phyloP scores from a whole-genome alignment of 2,888 invertebrate genomes.

The Pseudeuparius sepicola region DNA sequence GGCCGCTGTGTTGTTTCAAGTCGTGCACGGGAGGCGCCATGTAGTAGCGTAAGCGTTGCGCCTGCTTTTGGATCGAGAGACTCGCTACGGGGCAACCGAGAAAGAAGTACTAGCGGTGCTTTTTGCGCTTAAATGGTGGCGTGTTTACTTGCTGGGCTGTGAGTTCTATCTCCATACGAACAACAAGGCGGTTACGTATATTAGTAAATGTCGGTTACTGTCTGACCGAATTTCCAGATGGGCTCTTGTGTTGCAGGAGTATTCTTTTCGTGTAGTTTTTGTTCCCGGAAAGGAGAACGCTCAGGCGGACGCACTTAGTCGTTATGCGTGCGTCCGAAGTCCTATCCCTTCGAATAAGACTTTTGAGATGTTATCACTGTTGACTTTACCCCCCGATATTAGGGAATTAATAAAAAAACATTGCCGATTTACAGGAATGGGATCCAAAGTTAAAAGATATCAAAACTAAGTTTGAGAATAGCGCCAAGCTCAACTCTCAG shows the following conservation, averaged over 20 bases:
- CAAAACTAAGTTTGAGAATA: not conserved
- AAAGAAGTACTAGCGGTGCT: constrained; percentile 4
- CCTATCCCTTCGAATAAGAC: constrained; percentile 5
- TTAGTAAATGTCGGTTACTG: too few species aligned
- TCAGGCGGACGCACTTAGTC: constrained; percentile 6
- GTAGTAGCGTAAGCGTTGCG: constrained; percentile 1
- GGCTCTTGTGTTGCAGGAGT: too few species aligned
- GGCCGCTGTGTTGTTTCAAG: constrained; percentile 2
- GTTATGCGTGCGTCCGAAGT: constrained; percentile 9
- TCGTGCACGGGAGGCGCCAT: too few species aligned
- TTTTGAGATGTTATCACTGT: constrained; percentile 1
- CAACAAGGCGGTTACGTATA: too few species aligned
- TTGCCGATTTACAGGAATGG: not conserved
- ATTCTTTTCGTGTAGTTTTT: too few species aligned
- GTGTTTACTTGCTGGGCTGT: too few species aligned
- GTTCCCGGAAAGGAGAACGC: constrained; percentile 1
- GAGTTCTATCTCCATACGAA: too few species aligned
- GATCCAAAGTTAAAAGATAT: not conserved
- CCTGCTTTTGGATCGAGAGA: constrained; percentile 3
- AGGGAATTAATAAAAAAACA: constrained; percentile 2
- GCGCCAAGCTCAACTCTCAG: not conserved
- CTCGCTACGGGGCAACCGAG: not conserved
- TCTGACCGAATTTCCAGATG: too few species aligned
- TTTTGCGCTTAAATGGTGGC: constrained; percentile 1
- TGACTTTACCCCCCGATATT: not conserved